These are phyloP conservation scores for Salminus brasiliensis DNA, from an alignment of 2,113 vertebrate genomes.

Conservation along the genomic window DNA sequence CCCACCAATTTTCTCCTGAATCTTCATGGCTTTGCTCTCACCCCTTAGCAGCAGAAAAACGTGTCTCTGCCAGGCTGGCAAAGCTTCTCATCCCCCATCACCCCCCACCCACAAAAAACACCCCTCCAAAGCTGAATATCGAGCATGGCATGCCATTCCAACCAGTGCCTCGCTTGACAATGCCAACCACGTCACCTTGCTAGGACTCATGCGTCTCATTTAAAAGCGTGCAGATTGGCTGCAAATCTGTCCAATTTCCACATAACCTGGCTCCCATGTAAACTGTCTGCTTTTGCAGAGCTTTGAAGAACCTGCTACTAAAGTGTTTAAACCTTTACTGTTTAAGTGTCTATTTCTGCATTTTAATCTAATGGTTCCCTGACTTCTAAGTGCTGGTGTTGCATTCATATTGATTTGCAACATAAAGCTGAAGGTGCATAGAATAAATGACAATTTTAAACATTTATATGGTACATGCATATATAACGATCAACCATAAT, in stretches of 20 bases:
- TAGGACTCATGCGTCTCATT: constrained; percentile 40
- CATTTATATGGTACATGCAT: too few species aligned
- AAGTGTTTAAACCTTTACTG: background rate
- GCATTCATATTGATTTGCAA: too few species aligned
- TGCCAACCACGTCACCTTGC: constrained; percentile 51
- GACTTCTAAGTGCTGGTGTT: too few species aligned
- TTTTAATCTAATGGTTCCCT: too few species aligned
- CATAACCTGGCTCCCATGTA: constrained; percentile 22
- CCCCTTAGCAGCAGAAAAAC: constrained; percentile 53
- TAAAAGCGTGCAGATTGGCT: constrained; percentile 27
- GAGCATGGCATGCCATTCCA: constrained; percentile 39
- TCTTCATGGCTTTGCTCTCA: constrained; percentile 55
- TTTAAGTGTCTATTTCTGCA: too few species aligned
- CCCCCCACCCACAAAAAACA: background rate
- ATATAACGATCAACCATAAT: too few species aligned
- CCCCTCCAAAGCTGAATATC: constrained; percentile 30
- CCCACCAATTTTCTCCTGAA: constrained; percentile 42
- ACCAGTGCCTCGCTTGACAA: constrained; percentile 33
- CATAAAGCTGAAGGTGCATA: too few species aligned
- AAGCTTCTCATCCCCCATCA: constrained; percentile 20
- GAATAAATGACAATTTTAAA: too few species aligned
- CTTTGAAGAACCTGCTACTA: background rate
- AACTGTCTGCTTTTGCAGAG: constrained; percentile 9
- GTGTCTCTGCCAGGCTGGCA: constrained; percentile 35
- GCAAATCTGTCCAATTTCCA: constrained; percentile 43